Evolutionary conservation across 2,888 invertebrate species (phyloP).

Genomic region (Operophtera brumata): DNA sequence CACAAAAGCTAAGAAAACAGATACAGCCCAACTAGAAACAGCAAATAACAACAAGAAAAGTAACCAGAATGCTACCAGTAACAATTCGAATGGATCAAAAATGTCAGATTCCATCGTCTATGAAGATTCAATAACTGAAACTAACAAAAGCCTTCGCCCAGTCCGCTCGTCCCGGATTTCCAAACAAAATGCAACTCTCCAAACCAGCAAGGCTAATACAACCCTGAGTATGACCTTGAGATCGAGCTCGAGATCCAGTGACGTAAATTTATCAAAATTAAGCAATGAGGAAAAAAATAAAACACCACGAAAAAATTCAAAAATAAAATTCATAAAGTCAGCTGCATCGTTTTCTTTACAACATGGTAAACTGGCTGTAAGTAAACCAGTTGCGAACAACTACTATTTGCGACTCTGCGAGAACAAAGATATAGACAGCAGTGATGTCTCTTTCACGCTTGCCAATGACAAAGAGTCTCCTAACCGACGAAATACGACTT

Average conservation of each 20-base stretch:
- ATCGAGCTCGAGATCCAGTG: constrained; percentile 18
- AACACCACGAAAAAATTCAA: background rate
- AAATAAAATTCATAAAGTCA: constrained; percentile 1
- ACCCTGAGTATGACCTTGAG: constrained; percentile 2
- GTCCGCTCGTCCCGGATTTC: constrained; percentile 36
- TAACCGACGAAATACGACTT: constrained; percentile 4
- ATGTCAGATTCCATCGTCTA: constrained; percentile 10
- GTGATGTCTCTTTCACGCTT: constrained; percentile 38
- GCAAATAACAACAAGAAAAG: constrained; percentile 5
- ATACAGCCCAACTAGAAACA: background rate
- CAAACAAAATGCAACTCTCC: constrained; percentile 18
- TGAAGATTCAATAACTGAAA: constrained; percentile 18
- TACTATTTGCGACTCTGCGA: too few relatives aligned
- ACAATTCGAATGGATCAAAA: constrained; percentile 3
- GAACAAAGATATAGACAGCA: constrained; percentile 19
- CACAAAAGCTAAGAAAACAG: constrained; percentile 1
- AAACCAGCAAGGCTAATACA: constrained; percentile 25
- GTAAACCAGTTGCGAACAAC: constrained; percentile 4
- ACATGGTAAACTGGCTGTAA: constrained; percentile 1
- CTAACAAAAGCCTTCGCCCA: constrained; percentile 29
- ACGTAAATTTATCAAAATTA: constrained; percentile 1
- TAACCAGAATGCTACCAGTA: constrained; percentile 5
- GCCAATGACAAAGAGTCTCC: constrained; percentile 20
- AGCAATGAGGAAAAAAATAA: background rate
- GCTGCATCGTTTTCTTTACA: constrained; percentile 10